phyloP scores from a whole-genome alignment of 2,888 invertebrate genomes.

The Liodrosophila aerea region DNA sequence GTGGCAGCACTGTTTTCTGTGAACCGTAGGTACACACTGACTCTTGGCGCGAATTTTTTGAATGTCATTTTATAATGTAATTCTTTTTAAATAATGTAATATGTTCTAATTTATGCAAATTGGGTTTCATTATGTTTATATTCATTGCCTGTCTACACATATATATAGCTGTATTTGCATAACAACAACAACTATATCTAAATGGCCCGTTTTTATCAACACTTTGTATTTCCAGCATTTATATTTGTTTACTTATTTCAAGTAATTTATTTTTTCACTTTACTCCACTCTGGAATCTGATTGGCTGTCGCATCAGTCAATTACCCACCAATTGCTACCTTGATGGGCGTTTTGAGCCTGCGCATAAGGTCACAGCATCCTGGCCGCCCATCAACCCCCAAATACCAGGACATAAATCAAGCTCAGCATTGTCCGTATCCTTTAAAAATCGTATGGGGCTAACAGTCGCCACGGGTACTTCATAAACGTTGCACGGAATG shows the following conservation, averaged over 20 bases:
- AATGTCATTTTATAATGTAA: too few relatives aligned
- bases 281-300: slow-evolving; percentile 1
- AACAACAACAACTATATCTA: too few relatives aligned
- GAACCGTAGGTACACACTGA: too few relatives aligned
- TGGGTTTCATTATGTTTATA: too few relatives aligned
- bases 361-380: slow-evolving; percentile 64
- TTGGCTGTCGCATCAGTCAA: slow-evolving; percentile 24
- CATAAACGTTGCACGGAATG: slow-evolving; percentile 52
- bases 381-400: slow-evolving; percentile 41
- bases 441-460: slow-evolving; percentile 18
- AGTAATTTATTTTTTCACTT: not conserved
- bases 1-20: not conserved
- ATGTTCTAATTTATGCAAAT: too few relatives aligned
- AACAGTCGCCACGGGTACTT: slow-evolving; percentile 64
- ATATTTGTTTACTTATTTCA: too few relatives aligned
- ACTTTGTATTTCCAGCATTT: too few relatives aligned
- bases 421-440: slow-evolving; percentile 18
- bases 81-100: too few relatives aligned
- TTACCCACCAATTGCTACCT: slow-evolving; percentile 44
- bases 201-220: too few relatives aligned
- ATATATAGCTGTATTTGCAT: too few relatives aligned
- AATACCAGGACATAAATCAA: slow-evolving; percentile 30
- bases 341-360: slow-evolving; percentile 64
- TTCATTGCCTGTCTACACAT: too few relatives aligned
- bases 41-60: too few relatives aligned